Base-by-base conservation (phyloP, 2,797 vertebrate genomes). In the Lepus townsendii region DNA sequence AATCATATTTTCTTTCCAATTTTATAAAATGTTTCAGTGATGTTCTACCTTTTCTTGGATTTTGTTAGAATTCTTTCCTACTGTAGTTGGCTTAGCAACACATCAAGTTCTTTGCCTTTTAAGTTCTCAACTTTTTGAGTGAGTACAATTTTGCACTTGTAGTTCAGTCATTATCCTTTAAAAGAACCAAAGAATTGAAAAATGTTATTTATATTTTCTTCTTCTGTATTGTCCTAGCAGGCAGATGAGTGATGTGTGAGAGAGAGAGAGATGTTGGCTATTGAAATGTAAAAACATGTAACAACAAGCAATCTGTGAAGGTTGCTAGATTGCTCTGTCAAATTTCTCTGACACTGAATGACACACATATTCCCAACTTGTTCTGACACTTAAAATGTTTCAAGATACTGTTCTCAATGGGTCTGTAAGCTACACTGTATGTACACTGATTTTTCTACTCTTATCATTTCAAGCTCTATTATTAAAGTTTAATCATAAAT, bases 231-330 rank as follows among this genome's bases (percentile, higher is more conserved):
- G 89, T 47, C 24, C 35, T 82, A 75, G 50, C 73, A 83, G 84
- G 42, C 77, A 87, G 92, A 89, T 73, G 76, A 83, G n/a, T 54
- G 52, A 91, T 62, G 32, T 52, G 26, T 52, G 26, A 69, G 68
- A 72, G 50, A 92, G 50, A 92, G 54, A 84, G n/a, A n/a, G 60
- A 93, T 68, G 79, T 13, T 88, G 75, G 60, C 38, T 83, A 66
- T 68, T 72, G 79, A 96, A 93, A 96, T 80, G 50, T 76, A 93
- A 73, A 95, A 95, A 50, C 93, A 62, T 71, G 73, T 88, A 90
- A 62, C 94, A 92, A 92, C 52, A 94, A 75, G 69, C 32, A 11
- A 78, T 83, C 85, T 92, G 93, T 66, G 83, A 90, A 32, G 3
- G 13, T 42, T 73, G 78, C 50, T 54, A 24, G 27, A 92, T 83